Conservation (phyloP, 92 coral and sea anemone species). For the Parazoanthus atlanticus region DNA sequence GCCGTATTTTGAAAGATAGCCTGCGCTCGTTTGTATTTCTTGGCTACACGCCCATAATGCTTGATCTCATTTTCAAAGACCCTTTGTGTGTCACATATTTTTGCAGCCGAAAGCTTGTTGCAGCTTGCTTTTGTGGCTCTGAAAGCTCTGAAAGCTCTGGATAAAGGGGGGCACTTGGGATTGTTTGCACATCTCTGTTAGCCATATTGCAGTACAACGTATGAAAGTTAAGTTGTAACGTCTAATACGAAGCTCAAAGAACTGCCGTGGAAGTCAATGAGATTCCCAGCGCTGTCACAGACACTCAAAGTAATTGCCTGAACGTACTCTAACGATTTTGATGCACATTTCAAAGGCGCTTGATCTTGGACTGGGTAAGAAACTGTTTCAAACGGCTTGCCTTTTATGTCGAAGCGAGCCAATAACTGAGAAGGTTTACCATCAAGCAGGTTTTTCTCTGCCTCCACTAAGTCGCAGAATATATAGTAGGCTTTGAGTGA, state of each 20-base stretch:
- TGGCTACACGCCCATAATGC: background rate
- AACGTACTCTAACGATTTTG: background rate
- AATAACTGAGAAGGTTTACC: background rate
- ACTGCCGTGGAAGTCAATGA: no score
- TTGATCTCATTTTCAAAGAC: background rate
- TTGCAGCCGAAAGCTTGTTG: background rate
- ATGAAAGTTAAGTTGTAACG: no score
- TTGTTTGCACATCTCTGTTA: no score
- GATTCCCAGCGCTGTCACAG: no score
- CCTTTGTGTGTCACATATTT: background rate
- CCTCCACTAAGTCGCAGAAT: background rate
- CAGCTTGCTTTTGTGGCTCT: background rate
- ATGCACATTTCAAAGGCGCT: background rate
- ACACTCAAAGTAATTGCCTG: no score
- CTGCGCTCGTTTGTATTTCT: background rate
- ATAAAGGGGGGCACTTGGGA: background rate
- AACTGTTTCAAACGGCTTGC: background rate
- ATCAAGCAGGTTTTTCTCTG: background rate
- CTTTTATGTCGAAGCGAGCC: background rate
- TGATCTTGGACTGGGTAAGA: no score
- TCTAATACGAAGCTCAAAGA: no score
- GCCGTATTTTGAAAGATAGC: slow-evolving; percentile 10
- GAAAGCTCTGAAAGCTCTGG: background rate
- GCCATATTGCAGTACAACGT: no score
- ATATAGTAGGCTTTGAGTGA: background rate